Base-by-base conservation (phyloP, 1,140 invertebrate species). In the Drosophila truncata region DNA sequence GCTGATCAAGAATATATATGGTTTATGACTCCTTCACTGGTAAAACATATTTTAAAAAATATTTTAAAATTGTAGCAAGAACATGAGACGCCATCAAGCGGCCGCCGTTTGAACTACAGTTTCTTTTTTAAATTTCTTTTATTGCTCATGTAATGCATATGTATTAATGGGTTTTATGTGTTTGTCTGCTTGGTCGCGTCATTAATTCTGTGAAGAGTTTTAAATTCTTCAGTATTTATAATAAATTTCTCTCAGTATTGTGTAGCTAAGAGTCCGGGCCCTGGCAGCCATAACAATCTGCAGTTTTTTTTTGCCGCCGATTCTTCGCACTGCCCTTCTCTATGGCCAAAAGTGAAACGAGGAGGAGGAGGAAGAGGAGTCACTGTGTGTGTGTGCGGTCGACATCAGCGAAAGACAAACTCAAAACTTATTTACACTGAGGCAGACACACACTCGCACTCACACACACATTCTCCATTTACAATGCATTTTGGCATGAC, bases 401-500 rank as follows among this genome's bases (percentile, higher is more conserved):
- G 77, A 72, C 75, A 80, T 61, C 63, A 74, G 57, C 64, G 52
- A 65, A 49, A 61, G 59, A 72, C 61, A 82, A 82, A 72, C 46
- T 54, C 63, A 70, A 69, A 70, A 73, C 74, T 73, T 73, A 82
- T 67, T 81, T 63, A 37, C 52, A 59, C 70, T 72, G 52, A 25
- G 54, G 18, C 62, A 60, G 37, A 54, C 65, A 58, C 31, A 77
- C 18, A 41, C 52, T 72, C 18, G 35, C 52, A 66, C n/a, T 39
- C 62, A 58, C 62, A 58, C 20, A 39, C 35, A 47, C 29, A 46
- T 16, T 29, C 61, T 63, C 33, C 69, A 70, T 71, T 70, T 71
- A 70, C 69, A 71, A 70, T 71, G 65, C 69, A 71, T 82, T 86
- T 79, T 82, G 74, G 61, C 79, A 67, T 64, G 57, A 65, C 57